Evolutionary conservation across 2,113 vertebrate species (phyloP), one percentile per base, ranked within the genome.

Genomic region (Cyprinodon brontotheroides): DNA sequence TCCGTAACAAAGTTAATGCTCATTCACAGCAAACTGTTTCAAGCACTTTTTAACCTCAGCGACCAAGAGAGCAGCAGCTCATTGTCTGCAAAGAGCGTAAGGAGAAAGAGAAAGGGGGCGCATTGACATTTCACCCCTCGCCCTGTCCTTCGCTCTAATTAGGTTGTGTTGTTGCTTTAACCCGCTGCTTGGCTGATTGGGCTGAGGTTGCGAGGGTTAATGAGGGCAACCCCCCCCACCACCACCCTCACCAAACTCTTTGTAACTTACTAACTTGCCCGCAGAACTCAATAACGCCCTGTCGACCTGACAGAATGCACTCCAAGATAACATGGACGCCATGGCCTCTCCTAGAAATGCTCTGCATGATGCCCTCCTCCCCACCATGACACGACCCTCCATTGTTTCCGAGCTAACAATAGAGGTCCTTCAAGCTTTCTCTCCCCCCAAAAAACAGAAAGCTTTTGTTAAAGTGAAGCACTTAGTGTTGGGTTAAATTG

Each of bases 161-260:
- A 96, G 91, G 87, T 85, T 91, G 91, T 93, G 91, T 94, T 95
- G 92, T 95, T 95, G 95, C 95, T 94, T 92, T 92, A 94, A 95
- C 94, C 87, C 89, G 88, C 87, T 87, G 91, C 89, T 92, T 89
- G 86, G 94, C 88, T 82, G 86, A 91, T 90, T 89, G 88, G 91
- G 84, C 73, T 61, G 69, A 89, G 89, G 91, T 77, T 80, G 89
- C 87, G 80, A 86, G 76, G 85, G 86, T 91, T 86, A 91, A 90
- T 92, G 92, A 94, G 90, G 86, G 84, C 89, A 80, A 64, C 87
- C 86, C 88, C 82, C 77, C 75, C 94, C 92, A 29, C 91, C 85
- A 79, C 75, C 29, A 77, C 94, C 92, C 91, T 92, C 92, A 68
- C 61, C 57, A 4, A 66, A 86, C 93, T 92, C 92, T 92, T 93